A percentile compares a stretch with the other conserved stretches of the same genome.
phyloP scores from a whole-genome alignment of 2,888 invertebrate species.

The Gymnosoma rotundatum region DNA sequence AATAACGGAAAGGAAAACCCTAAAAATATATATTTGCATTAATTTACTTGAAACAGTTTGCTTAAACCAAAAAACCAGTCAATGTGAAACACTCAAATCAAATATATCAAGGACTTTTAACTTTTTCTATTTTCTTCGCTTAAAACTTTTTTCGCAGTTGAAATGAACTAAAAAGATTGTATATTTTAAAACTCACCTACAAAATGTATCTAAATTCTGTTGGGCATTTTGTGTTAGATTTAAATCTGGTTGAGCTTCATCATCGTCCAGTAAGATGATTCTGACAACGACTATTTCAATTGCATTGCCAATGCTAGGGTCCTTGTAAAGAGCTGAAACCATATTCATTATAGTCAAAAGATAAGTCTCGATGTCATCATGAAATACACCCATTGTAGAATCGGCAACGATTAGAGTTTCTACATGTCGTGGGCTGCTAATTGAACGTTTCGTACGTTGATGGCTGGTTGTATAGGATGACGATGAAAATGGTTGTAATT shows the following conservation, averaged over 20 bases:
- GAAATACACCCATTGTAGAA: constrained; percentile 92
- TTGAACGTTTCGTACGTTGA: constrained; percentile 84
- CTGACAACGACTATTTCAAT: constrained; percentile 95
- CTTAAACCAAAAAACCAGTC: no score
- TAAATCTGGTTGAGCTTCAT: constrained; percentile 85
- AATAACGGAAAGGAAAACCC: no score
- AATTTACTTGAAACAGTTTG: no score
- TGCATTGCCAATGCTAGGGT: constrained; percentile 94
- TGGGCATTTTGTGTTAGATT: constrained; percentile 92
- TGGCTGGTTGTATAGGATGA: constrained; percentile 41
- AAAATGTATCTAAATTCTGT: constrained; percentile 91
- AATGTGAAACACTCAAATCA: no score
- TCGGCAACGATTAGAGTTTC: constrained; percentile 95
- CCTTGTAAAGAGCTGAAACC: constrained; percentile 92
- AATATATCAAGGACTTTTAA: no score
- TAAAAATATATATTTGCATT: no score
- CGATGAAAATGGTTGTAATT: constrained; percentile 32
- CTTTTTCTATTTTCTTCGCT: no score
- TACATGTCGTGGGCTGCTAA: constrained; percentile 90
- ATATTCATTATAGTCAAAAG: constrained; percentile 96
- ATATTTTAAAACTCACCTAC: constrained; percentile 82
- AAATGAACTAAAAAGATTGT: no score
- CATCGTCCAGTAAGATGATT: constrained; percentile 87
- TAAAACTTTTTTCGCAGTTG: no score
- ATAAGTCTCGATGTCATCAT: constrained; percentile 92